Conservation (phyloP, 2,797 vertebrate species). For the Cottoperca gobio region DNA sequence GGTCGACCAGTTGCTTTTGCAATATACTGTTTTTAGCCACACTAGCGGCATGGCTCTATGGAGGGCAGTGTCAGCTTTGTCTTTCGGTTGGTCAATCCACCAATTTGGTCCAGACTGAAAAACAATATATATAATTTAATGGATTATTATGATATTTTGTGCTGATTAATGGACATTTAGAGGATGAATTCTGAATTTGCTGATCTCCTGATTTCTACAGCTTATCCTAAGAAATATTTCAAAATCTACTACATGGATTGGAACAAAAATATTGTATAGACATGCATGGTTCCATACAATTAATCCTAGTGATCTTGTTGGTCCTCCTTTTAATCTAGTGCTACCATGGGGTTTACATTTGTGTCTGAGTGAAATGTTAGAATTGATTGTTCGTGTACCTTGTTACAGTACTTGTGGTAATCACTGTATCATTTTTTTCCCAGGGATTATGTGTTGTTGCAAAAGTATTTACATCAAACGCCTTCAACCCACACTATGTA, state of each 20-base stretch:
- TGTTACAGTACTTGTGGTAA: neutral
- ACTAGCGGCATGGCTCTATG: constrained; percentile 3
- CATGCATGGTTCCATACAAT: neutral
- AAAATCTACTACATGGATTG: neutral
- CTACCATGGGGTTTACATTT: neutral
- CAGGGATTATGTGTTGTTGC: constrained; percentile 1
- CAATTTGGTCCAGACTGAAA: neutral
- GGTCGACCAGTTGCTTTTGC: constrained; percentile 41
- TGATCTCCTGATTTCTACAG: neutral
- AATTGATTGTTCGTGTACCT: neutral
- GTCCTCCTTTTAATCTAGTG: neutral
- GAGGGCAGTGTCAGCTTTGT: constrained; percentile 15
- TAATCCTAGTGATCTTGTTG: neutral
- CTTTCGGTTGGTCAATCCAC: neutral
- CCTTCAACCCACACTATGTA: constrained; percentile 27
- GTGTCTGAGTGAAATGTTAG: too few relatives aligned
- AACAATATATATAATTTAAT: neutral
- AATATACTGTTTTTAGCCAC: constrained; percentile 29
- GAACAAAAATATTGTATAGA: neutral
- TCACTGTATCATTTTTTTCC: neutral
- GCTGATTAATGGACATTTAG: neutral
- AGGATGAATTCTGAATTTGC: constrained; percentile 1
- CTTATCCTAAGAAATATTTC: neutral
- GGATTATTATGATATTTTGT: neutral
- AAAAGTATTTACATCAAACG: constrained; percentile 24